Evolutionary conservation across 2,888 invertebrate genomes (phyloP).

Genomic region (Drosophila setosimentum): DNA sequence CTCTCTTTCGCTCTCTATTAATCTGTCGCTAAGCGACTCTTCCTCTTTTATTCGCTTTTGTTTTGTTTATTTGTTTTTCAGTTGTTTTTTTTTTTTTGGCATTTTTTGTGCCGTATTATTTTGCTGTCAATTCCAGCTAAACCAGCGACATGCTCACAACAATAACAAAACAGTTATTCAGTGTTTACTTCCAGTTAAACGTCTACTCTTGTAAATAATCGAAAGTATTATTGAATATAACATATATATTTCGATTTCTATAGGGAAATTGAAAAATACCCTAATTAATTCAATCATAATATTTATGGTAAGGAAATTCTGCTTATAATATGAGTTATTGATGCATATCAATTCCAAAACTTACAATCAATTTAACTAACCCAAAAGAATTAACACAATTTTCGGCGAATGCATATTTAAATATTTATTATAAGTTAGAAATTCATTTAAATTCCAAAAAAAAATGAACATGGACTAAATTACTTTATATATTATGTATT

Average conservation of each 20-base stretch:
- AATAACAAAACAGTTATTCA: slow-evolving; percentile 8
- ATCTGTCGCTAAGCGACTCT: background rate
- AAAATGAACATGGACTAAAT: too few species aligned
- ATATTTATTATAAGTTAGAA: background rate
- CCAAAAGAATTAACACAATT: background rate
- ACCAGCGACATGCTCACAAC: slow-evolving; percentile 23
- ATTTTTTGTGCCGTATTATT: slow-evolving; percentile 53
- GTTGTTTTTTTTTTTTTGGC: slow-evolving; percentile 18
- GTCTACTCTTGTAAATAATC: background rate
- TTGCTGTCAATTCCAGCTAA: slow-evolving; percentile 58
- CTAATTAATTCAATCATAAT: background rate
- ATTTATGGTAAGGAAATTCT: background rate
- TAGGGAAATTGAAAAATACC: accelerated
- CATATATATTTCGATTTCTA: background rate
- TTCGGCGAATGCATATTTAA: background rate
- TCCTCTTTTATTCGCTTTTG: background rate
- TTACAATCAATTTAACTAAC: background rate
- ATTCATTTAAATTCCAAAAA: background rate
- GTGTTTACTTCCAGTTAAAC: slow-evolving; percentile 15
- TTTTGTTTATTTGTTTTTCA: slow-evolving; percentile 1
- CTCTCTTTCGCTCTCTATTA: background rate
- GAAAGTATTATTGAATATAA: background rate
- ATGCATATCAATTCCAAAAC: background rate
- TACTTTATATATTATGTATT: too few species aligned
- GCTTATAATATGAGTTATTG: background rate